Evolutionary conservation across 1,140 invertebrate genomes (phyloP).

Genomic region (Trachymyrmex cornetzi): DNA sequence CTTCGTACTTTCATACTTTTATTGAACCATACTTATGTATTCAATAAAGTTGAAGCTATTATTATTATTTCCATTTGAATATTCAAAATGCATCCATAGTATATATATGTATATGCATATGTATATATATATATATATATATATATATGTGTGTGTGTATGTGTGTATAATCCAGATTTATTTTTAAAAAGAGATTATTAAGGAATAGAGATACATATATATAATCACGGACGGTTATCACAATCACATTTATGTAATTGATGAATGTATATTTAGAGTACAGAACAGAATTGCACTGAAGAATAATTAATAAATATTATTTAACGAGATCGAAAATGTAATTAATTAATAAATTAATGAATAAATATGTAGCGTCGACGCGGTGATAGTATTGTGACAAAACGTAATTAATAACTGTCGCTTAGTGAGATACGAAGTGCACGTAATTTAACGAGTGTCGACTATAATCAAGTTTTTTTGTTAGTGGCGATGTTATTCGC

Average conservation of each 20-base stretch:
- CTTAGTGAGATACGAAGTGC: slow-evolving; percentile 58
- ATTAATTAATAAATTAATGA: slow-evolving; percentile 56
- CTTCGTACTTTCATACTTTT: background rate
- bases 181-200: slow-evolving; percentile 35
- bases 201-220: background rate
- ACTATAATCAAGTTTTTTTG: slow-evolving; percentile 62
- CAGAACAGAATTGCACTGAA: slow-evolving; percentile 31
- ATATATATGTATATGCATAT: background rate
- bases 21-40: background rate
- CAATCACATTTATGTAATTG: slow-evolving; percentile 50
- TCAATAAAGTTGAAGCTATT: background rate
- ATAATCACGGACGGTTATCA: slow-evolving; percentile 25
- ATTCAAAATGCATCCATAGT: slow-evolving; percentile 10
- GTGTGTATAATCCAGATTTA: slow-evolving; percentile 10
- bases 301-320: slow-evolving; percentile 55
- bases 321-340: slow-evolving; percentile 32
- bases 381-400: slow-evolving; percentile 43
- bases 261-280: slow-evolving; percentile 33
- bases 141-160: too few relatives aligned
- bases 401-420: slow-evolving; percentile 75
- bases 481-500: slow-evolving; percentile 45
- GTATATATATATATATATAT: too few relatives aligned
- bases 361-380: slow-evolving; percentile 36
- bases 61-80: slow-evolving; percentile 5
- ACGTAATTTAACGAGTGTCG: slow-evolving; percentile 69